These are phyloP conservation scores for Trichonephila inaurata DNA, from an alignment of 1,140 invertebrate species.

Conservation along the genomic window DNA sequence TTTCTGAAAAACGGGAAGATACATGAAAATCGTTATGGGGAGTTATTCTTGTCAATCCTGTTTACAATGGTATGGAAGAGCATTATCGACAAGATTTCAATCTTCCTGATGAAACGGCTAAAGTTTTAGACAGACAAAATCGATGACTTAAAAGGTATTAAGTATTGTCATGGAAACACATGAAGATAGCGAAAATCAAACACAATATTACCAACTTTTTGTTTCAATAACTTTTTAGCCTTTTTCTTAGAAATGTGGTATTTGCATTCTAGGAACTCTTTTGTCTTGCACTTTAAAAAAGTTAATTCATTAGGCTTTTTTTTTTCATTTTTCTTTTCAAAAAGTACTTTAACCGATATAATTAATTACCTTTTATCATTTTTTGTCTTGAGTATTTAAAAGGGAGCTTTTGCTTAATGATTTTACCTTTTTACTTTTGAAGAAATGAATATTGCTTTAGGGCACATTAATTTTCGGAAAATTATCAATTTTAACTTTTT, in stretches of 20 bases:
- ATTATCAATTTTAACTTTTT: too few relatives aligned
- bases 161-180: constrained; percentile 18
- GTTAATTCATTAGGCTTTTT: too few relatives aligned
- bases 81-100: neutral
- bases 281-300: too few relatives aligned
- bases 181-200: neutral
- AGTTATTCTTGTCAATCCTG: neutral
- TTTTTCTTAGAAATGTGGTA: neutral
- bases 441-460: too few relatives aligned
- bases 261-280: too few relatives aligned
- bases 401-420: too few relatives aligned
- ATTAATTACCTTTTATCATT: too few relatives aligned
- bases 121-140: constrained; percentile 32
- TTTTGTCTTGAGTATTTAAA: too few relatives aligned
- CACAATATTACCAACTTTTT: neutral
- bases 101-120: neutral
- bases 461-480: too few relatives aligned
- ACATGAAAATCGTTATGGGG: neutral
- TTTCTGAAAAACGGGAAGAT: neutral
- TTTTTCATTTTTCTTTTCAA: too few relatives aligned
- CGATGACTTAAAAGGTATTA: neutral
- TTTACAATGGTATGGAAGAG: neutral
- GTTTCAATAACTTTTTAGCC: neutral
- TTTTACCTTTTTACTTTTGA: too few relatives aligned
- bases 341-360: too few relatives aligned